Base-by-base conservation (phyloP, 1,140 invertebrate species). In the Solenopsis fugax region DNA sequence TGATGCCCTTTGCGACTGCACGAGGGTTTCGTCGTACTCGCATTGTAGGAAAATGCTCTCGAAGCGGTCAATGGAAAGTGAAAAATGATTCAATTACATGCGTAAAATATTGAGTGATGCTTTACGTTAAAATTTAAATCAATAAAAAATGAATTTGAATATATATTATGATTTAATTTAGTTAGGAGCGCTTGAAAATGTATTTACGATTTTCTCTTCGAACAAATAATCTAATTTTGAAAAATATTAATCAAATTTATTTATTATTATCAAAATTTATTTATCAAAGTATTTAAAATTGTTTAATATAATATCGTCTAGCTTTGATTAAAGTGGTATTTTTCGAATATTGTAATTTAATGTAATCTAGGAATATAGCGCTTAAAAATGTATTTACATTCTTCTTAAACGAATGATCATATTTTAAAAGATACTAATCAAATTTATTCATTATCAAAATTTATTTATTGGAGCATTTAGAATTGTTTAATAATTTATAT, bases 281-380 rank as follows among this genome's bases (percentile, higher is more conserved):
- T 65, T 41, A 65, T 67, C 7, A 3, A 21, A 67, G 7, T 21
- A 67, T 13, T 67, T 41, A n/a, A 0, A 67, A 67, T 21, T 29
- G 16, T 62, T 67, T 67, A 67, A 67, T 60, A 29, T 69, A 24
- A 71, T 52, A 72, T 71, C n/a, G n/a, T 50, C 6, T 13, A 69
- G 0, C 4, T 4, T 69, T 48, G 9, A 45, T 69, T 4, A 18
- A 48, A 4, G 12, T 29, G 18, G n/a, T 73, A 56, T 56, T 56
- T 75, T 21, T 41, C 1, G 2, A 75, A 75, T 41, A 29, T 29
- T 29, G 29, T 29, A 29, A 29, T 29, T 29, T 29, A 29, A 29
- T 29, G 29, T 29, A 29, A 29, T n/a, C n/a, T n/a, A 29, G 29
- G 29, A 29, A 29, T 29, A 29, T 29, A 37, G 10, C 45, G 5